These are phyloP conservation scores for Megathymus violae DNA, from an alignment of 1,140 invertebrate genomes.

Conservation along the genomic window DNA sequence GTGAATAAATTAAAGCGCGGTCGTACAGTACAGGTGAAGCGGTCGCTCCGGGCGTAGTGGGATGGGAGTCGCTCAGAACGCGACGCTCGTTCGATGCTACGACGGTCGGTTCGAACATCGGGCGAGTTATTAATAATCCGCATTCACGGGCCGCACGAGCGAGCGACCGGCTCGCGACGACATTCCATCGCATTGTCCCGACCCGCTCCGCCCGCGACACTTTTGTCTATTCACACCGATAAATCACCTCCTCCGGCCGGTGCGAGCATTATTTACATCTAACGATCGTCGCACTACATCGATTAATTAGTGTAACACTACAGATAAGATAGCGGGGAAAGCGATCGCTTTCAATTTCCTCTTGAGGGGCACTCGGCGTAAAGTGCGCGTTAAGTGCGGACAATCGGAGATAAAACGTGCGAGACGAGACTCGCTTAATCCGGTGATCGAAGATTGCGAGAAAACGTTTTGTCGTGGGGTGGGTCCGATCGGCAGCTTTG, in stretches of 20 bases:
- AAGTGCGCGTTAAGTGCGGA: slow-evolving; percentile 81
- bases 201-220: slow-evolving; percentile 73
- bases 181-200: slow-evolving; percentile 79
- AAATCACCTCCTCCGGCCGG: slow-evolving; percentile 73
- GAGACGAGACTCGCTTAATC: slow-evolving; percentile 80
- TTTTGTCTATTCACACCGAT: slow-evolving; percentile 80
- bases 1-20: slow-evolving; percentile 64
- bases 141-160: slow-evolving; percentile 75
- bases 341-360: slow-evolving; percentile 83
- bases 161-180: slow-evolving; percentile 67
- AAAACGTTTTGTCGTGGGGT: slow-evolving; percentile 82
- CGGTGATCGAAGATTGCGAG: slow-evolving; percentile 82
- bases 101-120: slow-evolving; percentile 55
- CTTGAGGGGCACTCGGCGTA: slow-evolving; percentile 79
- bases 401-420: slow-evolving; percentile 83
- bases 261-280: slow-evolving; percentile 76
- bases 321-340: slow-evolving; percentile 80
- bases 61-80: slow-evolving; percentile 55
- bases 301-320: slow-evolving; percentile 82
- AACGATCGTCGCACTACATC: slow-evolving; percentile 73
- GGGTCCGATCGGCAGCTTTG: slow-evolving; percentile 66
- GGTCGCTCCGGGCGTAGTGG: slow-evolving; percentile 57
- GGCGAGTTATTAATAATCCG: slow-evolving; percentile 81
- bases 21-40: slow-evolving; percentile 66
- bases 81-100: slow-evolving; percentile 26